Evolutionary conservation across 1,140 invertebrate genomes (phyloP).

Genomic region (Drosophila kanapiae): DNA sequence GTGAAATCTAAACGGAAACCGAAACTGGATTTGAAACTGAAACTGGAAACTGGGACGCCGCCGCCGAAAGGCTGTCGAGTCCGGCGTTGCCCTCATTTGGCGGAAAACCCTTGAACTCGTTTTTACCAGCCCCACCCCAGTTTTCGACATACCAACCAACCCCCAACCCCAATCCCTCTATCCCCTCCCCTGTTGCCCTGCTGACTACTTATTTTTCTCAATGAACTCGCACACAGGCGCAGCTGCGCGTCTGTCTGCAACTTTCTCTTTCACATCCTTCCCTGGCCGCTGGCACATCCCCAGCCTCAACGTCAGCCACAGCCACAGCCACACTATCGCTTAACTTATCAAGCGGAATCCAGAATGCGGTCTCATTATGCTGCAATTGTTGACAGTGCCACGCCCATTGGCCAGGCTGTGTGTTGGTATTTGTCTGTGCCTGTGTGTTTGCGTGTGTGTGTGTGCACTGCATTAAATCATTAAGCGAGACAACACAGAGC

Average conservation of each 20-base stretch:
- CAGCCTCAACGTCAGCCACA: constrained; percentile 9
- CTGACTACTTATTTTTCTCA: constrained; percentile 76
- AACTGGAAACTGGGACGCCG: constrained; percentile 44
- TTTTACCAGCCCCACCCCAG: constrained; percentile 55
- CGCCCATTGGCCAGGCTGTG: constrained; percentile 48
- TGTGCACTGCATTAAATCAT: constrained; percentile 76
- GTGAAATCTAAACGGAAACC: constrained; percentile 41
- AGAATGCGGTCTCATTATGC: constrained; percentile 64
- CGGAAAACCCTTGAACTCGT: constrained; percentile 79
- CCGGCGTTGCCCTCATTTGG: constrained; percentile 65
- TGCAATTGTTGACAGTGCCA: constrained; percentile 66
- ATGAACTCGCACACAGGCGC: constrained; percentile 75
- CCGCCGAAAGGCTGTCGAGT: constrained; percentile 40
- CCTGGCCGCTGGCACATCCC: not conserved
- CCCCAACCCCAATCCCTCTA: not conserved
- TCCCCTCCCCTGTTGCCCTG: constrained; percentile 25
- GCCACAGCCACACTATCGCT: constrained; percentile 44
- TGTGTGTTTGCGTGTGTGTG: constrained; percentile 35
- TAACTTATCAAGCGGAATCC: constrained; percentile 67
- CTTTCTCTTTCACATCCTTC: constrained; percentile 8
- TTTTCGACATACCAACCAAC: constrained; percentile 10
- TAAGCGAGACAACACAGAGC: constrained; percentile 53
- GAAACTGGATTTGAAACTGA: constrained; percentile 6
- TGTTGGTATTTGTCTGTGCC: constrained; percentile 23
- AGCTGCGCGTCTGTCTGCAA: constrained; percentile 46